Evolutionary conservation across 2,113 vertebrate genomes (phyloP).

Genomic region (Lynx canadensis): DNA sequence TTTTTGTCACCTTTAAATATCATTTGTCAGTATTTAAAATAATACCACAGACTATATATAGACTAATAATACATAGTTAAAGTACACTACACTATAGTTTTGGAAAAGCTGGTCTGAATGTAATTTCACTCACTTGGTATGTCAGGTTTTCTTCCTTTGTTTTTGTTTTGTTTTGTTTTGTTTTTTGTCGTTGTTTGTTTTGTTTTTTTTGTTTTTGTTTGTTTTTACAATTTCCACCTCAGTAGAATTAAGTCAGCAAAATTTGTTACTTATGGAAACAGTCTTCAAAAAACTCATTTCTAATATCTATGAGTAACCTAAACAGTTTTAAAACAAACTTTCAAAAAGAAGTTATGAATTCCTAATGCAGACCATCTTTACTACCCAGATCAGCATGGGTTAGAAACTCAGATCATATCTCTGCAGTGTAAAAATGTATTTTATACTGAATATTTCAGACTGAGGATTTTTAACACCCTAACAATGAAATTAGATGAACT

Average conservation of each 20-base stretch:
- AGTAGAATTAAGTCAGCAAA: neutral
- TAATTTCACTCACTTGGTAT: neutral
- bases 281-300: neutral
- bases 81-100: too few species aligned
- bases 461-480: neutral
- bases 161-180: too few species aligned
- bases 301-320: neutral
- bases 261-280: neutral
- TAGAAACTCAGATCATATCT: neutral
- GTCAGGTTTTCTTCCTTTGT: neutral
- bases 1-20: neutral
- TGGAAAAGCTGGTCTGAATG: neutral
- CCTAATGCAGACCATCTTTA: neutral
- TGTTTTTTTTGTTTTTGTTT: neutral
- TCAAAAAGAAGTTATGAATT: neutral
- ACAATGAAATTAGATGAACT: neutral
- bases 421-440: neutral
- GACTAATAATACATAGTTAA: neutral
- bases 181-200: too few species aligned
- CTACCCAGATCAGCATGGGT: too few species aligned
- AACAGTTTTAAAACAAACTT: neutral
- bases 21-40: neutral
- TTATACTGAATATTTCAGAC: neutral
- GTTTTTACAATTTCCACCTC: neutral
- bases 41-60: neutral